A percentile compares a stretch with the other conserved stretches of the same genome.
These are phyloP conservation scores for Conops quadrifasciatus DNA, from an alignment of 2,888 invertebrate species.

Conservation along the genomic window DNA sequence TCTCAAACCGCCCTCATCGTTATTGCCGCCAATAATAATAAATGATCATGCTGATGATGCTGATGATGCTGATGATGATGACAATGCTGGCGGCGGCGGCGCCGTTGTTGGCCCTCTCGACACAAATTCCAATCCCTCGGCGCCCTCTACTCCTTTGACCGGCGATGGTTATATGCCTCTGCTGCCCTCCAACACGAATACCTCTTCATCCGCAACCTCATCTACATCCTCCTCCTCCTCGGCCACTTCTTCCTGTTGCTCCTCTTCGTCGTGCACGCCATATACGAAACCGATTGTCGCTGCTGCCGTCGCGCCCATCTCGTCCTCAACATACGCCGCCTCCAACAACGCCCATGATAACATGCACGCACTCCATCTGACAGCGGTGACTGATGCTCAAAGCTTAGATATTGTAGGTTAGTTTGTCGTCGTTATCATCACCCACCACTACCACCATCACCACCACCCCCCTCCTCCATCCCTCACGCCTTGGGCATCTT, in stretches of 20 bases:
- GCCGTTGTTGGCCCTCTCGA: not conserved
- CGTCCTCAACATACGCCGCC: conserved; percentile 22
- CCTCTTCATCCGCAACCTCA: conserved; percentile 14
- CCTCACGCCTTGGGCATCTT: too few relatives aligned
- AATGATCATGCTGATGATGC: conserved; percentile 20
- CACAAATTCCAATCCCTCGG: conserved; percentile 23
- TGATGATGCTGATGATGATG: too few relatives aligned
- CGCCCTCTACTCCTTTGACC: conserved; percentile 27
- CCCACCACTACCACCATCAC: not conserved
- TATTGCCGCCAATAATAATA: too few relatives aligned
- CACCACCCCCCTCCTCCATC: not conserved
- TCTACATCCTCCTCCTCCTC: conserved; percentile 9
- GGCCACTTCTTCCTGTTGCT: conserved; percentile 14
- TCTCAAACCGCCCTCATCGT: conserved; percentile 1
- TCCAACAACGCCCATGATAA: conserved; percentile 34
- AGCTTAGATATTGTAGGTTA: conserved; percentile 66
- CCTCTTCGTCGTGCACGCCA: not conserved
- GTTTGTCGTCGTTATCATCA: conserved; percentile 37
- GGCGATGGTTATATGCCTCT: conserved; percentile 43
- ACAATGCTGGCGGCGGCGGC: too few relatives aligned
- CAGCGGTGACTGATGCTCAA: conserved; percentile 66
- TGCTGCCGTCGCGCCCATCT: conserved; percentile 37
- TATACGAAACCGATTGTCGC: conserved; percentile 17
- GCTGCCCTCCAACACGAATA: conserved; percentile 24
- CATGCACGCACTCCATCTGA: conserved; percentile 35